Base-by-base conservation (phyloP, 2,113 vertebrate genomes). In the Phodopus roborovskii region DNA sequence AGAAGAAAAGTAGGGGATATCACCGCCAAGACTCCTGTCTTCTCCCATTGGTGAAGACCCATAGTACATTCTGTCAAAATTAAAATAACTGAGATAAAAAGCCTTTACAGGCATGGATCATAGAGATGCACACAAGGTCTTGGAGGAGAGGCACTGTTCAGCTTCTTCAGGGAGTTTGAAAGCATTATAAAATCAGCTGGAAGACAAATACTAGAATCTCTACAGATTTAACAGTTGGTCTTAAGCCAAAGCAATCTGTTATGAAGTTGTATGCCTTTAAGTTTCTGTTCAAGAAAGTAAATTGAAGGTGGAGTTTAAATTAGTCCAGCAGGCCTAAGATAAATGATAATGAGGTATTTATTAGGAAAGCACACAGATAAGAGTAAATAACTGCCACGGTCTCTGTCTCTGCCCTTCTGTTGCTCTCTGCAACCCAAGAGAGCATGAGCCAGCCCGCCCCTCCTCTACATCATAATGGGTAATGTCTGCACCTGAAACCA, bases 171-270 rank as follows among this genome's bases (percentile, higher is more conserved):
- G 58, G 73, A 78, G 9, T 74, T 79, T 92, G 0, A 1, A 71
- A 81, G 8, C 77, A 88, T 90, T 94, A 88, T 64, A 36, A 53
- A 85, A 74, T 87, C 83, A 94, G 83, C 56, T 48, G 1, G 70
- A 83, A 95, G 48, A 42, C 60, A 82, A 90, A 90, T 70, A 88
- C 70, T 84, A 95, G n/a, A 28, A 36, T 94, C 90, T 87, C 26
- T 90, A 83, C 86, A 82, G 86, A 73, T 94, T 82, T 74, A 64
- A 70, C 75, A 62, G 62, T 70, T 71, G 90, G 15, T 26, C 70
- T 26, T 92, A 77, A 83, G 50, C 45, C 58, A 89, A 79, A 92
- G 48, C 94, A 92, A 68, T 74, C 48, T 84, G 26, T 87, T 89
- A 42, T 30, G 62, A 95, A 92, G 20, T 5, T 62, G 74, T 83